Evolutionary conservation across 1,140 invertebrate genomes (phyloP), one percentile per base, ranked within the genome.

Genomic region (Lordiphosa collinella): DNA sequence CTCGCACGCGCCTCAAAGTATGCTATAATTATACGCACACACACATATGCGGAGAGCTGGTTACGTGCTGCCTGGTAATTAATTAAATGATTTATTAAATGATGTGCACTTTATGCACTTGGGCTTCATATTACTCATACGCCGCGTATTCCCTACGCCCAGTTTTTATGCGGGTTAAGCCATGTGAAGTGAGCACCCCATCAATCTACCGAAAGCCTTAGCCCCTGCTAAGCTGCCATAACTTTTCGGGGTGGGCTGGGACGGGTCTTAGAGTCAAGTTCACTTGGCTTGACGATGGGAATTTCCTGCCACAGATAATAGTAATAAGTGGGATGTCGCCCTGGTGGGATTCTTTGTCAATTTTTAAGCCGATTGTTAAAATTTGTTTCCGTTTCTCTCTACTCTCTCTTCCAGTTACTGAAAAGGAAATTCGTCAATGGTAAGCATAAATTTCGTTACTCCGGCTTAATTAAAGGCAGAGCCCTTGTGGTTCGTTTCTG

Each of bases 371-470:
- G 51, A 75, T 70, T 49, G 29, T 16, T 37, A 12, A 36, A 13
- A n/a, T 31, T 37, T 44, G 31, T 62, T 11, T 14, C 18, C 13
- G n/a, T 6, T 7, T 52, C 50, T 47, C 46, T 38, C 11, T n/a
- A n/a, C n/a, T n/a, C 55, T 4, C 63, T 3, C 13, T 88, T 90
- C 89, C 93, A 95, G 94, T 95, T 90, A 95, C 94, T 38, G 94
- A 95, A 89, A 95, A 95, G 90, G 94, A 95, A 89, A 95, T 95
- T 78, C 91, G 94, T 71, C 94, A 95, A 89, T 95, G 94, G 94
- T 95, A 90, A 93, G 94, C 92, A 62, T 7, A 11, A 12, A 43
- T 7, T 14, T 12, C n/a, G n/a, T 32, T 53, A 25, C 11, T 16
- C 5, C 3, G 4, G 6, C n/a, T 16, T 8, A 12, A n/a, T 9